These are phyloP conservation scores for Andrena bucephala DNA, from an alignment of 2,888 invertebrate genomes.

Conservation along the genomic window DNA sequence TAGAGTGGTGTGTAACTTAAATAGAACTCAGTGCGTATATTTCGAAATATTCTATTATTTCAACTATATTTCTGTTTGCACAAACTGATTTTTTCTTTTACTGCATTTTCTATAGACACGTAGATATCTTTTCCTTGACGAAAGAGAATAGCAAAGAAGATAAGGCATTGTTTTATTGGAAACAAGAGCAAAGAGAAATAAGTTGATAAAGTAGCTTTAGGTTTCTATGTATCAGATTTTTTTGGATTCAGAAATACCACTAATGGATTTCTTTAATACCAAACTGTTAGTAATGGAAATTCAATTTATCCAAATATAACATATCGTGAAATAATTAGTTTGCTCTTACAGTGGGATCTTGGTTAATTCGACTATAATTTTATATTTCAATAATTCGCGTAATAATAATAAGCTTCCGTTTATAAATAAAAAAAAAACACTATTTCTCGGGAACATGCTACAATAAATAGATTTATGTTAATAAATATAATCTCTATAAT, in stretches of 20 bases:
- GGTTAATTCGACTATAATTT: not conserved
- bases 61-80: not conserved
- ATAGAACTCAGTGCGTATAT: not conserved
- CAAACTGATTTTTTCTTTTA: not conserved
- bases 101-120: not conserved
- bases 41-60: not conserved
- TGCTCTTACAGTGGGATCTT: not conserved
- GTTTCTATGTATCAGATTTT: no score
- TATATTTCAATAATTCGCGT: not conserved
- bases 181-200: not conserved
- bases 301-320: not conserved
- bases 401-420: not conserved
- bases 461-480: conserved; percentile 28
- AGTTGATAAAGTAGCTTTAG: not conserved
- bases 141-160: not conserved
- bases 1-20: not conserved
- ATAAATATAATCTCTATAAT: conserved; percentile 15
- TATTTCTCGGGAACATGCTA: not conserved
- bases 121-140: not conserved
- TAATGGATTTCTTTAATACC: not conserved
- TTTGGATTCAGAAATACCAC: not conserved
- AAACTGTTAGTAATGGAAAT: not conserved
- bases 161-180: not conserved
- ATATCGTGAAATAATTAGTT: not conserved
- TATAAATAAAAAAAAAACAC: no score